Evolutionary conservation across 1,140 invertebrate species (phyloP), one percentile per base, ranked within the genome.

Genomic region (Bathynomus jamesi): DNA sequence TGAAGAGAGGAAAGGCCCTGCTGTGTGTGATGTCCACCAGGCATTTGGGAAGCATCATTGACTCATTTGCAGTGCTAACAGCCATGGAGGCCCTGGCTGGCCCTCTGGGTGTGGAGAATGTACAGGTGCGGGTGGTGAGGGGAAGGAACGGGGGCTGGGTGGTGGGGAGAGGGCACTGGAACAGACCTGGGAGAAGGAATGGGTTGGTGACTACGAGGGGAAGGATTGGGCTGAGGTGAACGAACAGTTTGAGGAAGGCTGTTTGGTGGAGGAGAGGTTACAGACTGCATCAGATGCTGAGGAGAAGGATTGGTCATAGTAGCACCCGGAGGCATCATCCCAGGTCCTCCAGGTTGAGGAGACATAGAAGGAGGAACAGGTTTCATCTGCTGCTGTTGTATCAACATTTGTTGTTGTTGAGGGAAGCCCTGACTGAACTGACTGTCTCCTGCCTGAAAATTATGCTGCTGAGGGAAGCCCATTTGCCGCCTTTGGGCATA

Each of bases 161-260:
- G 66, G 8, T 74, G 75, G n/a, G 77, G 74, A 46, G 70, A 53
- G 21, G 88, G 88, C 10, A 87, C 76, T 13, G 78, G 77, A 30
- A 78, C 76, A 53, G 76, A 71, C 61, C 74, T 67, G 8, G 76
- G 75, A 21, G 77, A 75, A 60, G 70, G 74, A 66, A 71, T 78
- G 69, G 73, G 76, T 76, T 53, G 80, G 85, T 29, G 90, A 87
- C 82, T 83, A 66, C 91, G 84, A 0, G 91, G 90, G 25, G 90
- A 92, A 0, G 90, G 88, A 79, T 89, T 90, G 27, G 91, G 89
- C 81, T 91, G 88, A 11, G 90, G 89, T 75, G 89, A 90, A 68
- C 89, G 84, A 65, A 92, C 82, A 73, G 83, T 81, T 69, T 85
- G 84, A 66, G 83, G 81, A 62, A 85, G 79, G 31, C 75, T 77